Conservation (phyloP, 2,888 invertebrate species). For the Trichopoda pennipes region DNA sequence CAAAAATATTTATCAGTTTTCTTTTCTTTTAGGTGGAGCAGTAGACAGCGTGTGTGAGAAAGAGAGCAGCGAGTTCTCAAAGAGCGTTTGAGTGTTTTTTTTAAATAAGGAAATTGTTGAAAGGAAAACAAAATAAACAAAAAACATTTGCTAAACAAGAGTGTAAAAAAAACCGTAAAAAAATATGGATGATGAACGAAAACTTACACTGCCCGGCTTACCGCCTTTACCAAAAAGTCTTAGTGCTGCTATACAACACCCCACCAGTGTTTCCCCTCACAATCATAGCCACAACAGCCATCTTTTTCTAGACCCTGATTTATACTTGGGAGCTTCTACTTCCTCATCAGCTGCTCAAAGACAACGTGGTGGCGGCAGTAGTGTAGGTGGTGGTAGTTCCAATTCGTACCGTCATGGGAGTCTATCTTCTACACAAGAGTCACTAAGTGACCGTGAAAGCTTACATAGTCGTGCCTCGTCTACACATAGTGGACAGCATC, state of each 20-base stretch:
- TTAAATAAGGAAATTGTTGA: neutral
- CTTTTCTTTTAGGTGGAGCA: slow-evolving; percentile 20
- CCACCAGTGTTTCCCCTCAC: slow-evolving; percentile 72
- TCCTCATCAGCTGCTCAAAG: slow-evolving; percentile 73
- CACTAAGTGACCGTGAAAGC: slow-evolving; percentile 78
- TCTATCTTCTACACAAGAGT: slow-evolving; percentile 79
- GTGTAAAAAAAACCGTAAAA: slow-evolving; percentile 57
- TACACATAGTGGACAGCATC: slow-evolving; percentile 73
- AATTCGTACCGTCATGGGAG: slow-evolving; percentile 76
- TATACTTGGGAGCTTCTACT: slow-evolving; percentile 76
- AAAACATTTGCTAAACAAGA: slow-evolving; percentile 28
- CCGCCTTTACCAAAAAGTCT: slow-evolving; percentile 94
- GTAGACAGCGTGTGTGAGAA: slow-evolving; percentile 23
- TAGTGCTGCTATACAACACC: slow-evolving; percentile 84
- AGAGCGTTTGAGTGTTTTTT: neutral
- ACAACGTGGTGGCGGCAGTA: slow-evolving; percentile 32
- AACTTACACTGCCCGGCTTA: slow-evolving; percentile 82
- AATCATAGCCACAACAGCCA: slow-evolving; percentile 65
- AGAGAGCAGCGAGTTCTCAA: neutral
- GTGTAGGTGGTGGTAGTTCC: slow-evolving; percentile 45
- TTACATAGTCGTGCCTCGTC: slow-evolving; percentile 78
- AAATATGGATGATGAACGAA: slow-evolving; percentile 62
- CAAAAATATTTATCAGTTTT: slow-evolving; percentile 5
- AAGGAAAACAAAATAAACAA: slow-evolving; percentile 18
- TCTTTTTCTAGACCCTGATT: slow-evolving; percentile 70